phyloP scores from a whole-genome alignment of 2,113 vertebrate species.

The Chloropsis cyanopogon region DNA sequence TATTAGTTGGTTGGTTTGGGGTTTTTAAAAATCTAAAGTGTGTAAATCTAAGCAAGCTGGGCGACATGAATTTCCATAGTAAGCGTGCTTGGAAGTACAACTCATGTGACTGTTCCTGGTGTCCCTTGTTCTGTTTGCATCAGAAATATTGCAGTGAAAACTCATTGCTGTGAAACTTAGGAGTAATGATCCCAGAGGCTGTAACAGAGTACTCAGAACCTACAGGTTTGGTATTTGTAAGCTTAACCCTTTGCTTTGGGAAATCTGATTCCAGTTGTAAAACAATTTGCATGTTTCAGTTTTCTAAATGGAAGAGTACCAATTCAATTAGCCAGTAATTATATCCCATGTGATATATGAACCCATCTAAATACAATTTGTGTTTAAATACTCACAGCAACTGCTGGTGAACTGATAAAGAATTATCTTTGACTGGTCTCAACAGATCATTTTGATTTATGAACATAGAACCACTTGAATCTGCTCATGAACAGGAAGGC shows the following conservation, averaged over 20 bases:
- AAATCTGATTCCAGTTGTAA: not conserved
- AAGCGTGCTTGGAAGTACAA: not conserved
- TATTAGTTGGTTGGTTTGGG: rapidly evolving
- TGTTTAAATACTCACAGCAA: not conserved
- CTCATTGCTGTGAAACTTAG: not conserved
- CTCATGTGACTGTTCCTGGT: not conserved
- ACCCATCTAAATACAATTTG: not conserved
- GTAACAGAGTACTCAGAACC: not conserved
- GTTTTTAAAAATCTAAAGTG: not conserved
- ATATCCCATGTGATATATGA: not conserved
- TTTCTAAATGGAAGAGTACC: not conserved
- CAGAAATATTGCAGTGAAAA: not conserved
- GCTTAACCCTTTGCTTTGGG: not conserved
- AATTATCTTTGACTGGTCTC: not conserved
- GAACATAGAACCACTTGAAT: not conserved
- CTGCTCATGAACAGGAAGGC: not conserved
- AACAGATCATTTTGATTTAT: not conserved
- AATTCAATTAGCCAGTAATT: not conserved
- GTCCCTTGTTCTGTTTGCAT: not conserved
- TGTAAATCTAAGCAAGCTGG: not conserved
- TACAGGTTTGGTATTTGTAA: not conserved
- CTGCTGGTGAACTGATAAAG: not conserved
- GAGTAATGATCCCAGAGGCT: not conserved
- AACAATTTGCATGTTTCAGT: not conserved
- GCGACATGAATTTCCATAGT: not conserved